Base-by-base conservation (phyloP, 1,140 invertebrate species). In the Limonius californicus region DNA sequence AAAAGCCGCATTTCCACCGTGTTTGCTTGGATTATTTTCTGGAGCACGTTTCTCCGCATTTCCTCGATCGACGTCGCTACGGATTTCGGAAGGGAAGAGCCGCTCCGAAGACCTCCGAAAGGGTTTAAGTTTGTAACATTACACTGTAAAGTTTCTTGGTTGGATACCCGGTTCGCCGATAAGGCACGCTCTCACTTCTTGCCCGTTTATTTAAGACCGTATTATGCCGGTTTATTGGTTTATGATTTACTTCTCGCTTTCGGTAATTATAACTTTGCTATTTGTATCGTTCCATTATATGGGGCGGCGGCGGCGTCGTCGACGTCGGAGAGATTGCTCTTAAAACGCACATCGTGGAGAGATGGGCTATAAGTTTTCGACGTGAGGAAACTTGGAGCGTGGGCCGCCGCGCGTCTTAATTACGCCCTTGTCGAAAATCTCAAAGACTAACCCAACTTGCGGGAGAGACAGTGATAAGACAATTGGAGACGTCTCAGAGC, bases 361-460 rank as follows among this genome's bases (percentile, higher is more conserved):
- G 19, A n/a, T 14, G 19, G 15, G 15, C 15, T 18, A 50, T 16
- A 18, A 50, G 9, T 54, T 61, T 43, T 61, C 20, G 54, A 61
- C 43, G 59, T 47, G 59, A 53, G 58, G 27, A 32, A 21, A 43
- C 21, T 54, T 23, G 60, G 30, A 19, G 53, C 30, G 18, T 9
- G 15, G 27, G 20, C 1, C 14, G 47, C 12, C 18, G 21, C 54
- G 54, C 42, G 59, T 62, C 60, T 62, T 62, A 62, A 62, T 62
- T 54, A 62, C 43, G 45, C 60, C 23, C 61, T 62, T 57, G 61
- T 62, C 61, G 61, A 62, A 62, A 62, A 62, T 62, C 47, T 62
- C 61, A 19, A 62, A 62, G 61, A 39, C 55, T 35, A 57, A 57
- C 21, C 16, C 42, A 47, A 62, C 21, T 62, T 62, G 45, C 45